Evolutionary conservation across 2,797 vertebrate genomes (phyloP).

Genomic region (Arnoldichthys spilopterus): DNA sequence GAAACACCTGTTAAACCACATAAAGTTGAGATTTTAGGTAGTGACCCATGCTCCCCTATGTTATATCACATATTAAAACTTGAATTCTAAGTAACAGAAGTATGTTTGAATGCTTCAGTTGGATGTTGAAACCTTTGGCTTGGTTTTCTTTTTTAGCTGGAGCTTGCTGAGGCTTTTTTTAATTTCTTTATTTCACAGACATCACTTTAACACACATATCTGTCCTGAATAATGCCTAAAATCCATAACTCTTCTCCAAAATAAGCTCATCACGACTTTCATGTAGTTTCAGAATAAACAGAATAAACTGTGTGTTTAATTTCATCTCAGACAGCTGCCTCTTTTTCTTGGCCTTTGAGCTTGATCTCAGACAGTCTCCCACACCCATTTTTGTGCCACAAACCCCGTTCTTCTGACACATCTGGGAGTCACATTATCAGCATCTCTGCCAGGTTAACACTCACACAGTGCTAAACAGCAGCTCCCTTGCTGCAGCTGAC

Average conservation of each 20-base stretch:
- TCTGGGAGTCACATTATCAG: conserved; percentile 70
- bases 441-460: conserved; percentile 69
- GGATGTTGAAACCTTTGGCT: background rate
- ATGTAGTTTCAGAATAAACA: background rate
- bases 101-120: background rate
- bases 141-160: too few species aligned
- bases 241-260: background rate
- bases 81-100: background rate
- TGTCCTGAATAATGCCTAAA: background rate
- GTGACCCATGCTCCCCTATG: too few species aligned
- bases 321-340: conserved; percentile 4
- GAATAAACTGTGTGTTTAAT: conserved; percentile 6
- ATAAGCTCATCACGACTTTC: background rate
- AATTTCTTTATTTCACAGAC: background rate
- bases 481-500: conserved; percentile 61
- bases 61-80: too few species aligned
- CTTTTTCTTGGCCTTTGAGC: conserved; percentile 19
- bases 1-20: too few species aligned
- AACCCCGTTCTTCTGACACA: conserved; percentile 60
- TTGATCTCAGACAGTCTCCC: conserved; percentile 23
- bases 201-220: background rate
- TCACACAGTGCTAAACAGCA: conserved; percentile 65
- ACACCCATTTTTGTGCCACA: conserved; percentile 46
- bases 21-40: too few species aligned
- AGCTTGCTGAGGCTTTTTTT: background rate